Conservation (phyloP, 2,797 vertebrate genomes). For the Clamator glandarius region DNA sequence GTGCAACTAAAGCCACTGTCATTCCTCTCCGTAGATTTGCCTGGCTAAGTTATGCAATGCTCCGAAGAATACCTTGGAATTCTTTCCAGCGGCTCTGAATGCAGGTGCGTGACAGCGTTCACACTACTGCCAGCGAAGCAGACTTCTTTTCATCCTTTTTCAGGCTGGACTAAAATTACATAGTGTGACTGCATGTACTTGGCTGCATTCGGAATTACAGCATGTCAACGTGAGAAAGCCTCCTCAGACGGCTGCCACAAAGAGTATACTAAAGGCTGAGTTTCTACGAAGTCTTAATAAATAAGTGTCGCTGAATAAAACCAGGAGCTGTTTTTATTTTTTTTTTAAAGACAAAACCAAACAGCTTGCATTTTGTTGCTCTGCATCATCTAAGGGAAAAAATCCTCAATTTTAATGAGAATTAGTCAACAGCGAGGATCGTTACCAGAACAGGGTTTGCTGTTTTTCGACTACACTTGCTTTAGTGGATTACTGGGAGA, state of each 20-base stretch:
- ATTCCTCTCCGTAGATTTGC: slow-evolving; percentile 54
- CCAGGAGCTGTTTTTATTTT: neutral
- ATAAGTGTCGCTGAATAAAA: slow-evolving; percentile 41
- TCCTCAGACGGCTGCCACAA: slow-evolving; percentile 59
- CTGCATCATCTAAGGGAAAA: slow-evolving; percentile 50
- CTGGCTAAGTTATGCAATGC: slow-evolving; percentile 83
- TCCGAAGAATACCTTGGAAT: slow-evolving; percentile 75
- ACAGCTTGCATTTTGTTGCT: neutral
- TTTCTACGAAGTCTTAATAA: slow-evolving; percentile 59
- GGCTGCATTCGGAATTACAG: slow-evolving; percentile 65
- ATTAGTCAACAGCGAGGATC: slow-evolving; percentile 59
- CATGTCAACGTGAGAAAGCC: slow-evolving; percentile 63
- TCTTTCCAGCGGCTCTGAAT: slow-evolving; percentile 70
- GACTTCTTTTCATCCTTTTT: slow-evolving; percentile 36
- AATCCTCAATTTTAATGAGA: slow-evolving; percentile 32
- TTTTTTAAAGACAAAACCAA: neutral
- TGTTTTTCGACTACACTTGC: neutral
- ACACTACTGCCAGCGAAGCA: slow-evolving; percentile 12
- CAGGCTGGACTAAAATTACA: slow-evolving; percentile 53
- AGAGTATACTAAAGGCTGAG: slow-evolving; percentile 46
- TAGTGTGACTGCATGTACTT: slow-evolving; percentile 41
- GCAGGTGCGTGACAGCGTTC: slow-evolving; percentile 59
- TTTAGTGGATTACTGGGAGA: slow-evolving; percentile 67
- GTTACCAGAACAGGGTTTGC: slow-evolving; percentile 30
- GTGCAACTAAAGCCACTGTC: slow-evolving; percentile 68